Base-by-base conservation (phyloP, 2,113 vertebrate species). In the Phaethon lepturus region DNA sequence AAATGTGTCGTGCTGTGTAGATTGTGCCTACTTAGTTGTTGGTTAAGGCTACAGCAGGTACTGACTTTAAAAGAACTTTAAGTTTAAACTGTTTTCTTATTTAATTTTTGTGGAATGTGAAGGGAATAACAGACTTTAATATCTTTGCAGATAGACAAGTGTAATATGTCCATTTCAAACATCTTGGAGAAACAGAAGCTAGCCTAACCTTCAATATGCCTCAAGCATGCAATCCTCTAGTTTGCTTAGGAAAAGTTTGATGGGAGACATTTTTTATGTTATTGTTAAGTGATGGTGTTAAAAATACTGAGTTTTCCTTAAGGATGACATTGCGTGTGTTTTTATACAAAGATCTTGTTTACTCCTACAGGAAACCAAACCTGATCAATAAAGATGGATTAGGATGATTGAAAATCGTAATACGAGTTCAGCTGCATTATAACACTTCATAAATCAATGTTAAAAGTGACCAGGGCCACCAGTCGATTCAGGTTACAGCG, bases 101-200 rank as follows among this genome's bases (percentile, higher is more conserved):
- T 95, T 40, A 47, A 1, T 64, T 91, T 94, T 96, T 94, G 55
- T 96, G 88, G 33, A 86, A 77, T 77, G 23, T 68, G 93, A 96
- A 92, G 95, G 72, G 83, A 64, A 64, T 38, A 96, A 83, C 68
- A 91, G 60, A 66, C 8, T 55, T 88, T 88, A 93, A 76, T 92
- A 95, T 97, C 66, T 88, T 76, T 89, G 80, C 92, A 78, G 40
- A 67, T 29, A 93, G 55, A 75, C 63, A 72, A 72, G 35, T 49
- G 29, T 74, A 64, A 71, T 24, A 5, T 81, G 53, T 94, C 60
- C 25, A 9, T 75, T 96, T 93, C 29, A 73, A 81, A 55, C 38
- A 59, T 60, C 55, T 63, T 73, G 56, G 55, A n/a, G 90, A 91
- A 96, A 55, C 63, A 95, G 83, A 91, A 77, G 52, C 35, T 63